Percentiles rank a stretch among this genome's conserved stretches.
Evolutionary conservation across 2,888 invertebrate species (phyloP).

Genomic region (Synanthedon vespiformis): DNA sequence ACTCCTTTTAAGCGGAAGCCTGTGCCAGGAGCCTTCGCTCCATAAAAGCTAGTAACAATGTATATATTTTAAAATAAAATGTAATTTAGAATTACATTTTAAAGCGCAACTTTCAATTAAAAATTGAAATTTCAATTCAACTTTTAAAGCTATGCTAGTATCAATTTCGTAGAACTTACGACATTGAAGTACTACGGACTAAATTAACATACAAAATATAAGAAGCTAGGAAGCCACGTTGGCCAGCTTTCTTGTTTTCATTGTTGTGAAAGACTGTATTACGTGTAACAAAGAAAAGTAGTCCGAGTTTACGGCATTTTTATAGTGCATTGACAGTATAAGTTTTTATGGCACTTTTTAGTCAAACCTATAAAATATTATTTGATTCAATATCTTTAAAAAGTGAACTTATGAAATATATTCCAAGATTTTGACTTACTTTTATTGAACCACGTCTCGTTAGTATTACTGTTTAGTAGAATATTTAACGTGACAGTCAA

Average conservation of each 20-base stretch:
- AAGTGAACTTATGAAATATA: conserved; percentile 5
- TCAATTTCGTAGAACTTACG: conserved; percentile 3
- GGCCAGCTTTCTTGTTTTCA: conserved; percentile 18
- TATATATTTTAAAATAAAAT: too few relatives aligned
- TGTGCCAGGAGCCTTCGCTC: too few relatives aligned
- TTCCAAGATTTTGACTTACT: too few relatives aligned
- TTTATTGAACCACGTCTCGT: too few relatives aligned
- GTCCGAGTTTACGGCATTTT: conserved; percentile 20
- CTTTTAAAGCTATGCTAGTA: neutral
- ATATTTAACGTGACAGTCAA: too few relatives aligned
- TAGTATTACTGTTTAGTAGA: too few relatives aligned
- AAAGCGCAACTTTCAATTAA: neutral
- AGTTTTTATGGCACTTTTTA: conserved; percentile 42
- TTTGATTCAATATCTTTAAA: conserved; percentile 24
- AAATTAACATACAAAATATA: conserved; percentile 16
- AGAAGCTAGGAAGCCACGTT: conserved; percentile 8
- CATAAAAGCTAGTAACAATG: too few relatives aligned
- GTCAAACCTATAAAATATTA: conserved; percentile 29
- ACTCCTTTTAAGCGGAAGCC: too few relatives aligned
- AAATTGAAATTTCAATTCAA: too few relatives aligned
- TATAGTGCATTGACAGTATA: conserved; percentile 28
- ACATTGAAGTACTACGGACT: conserved; percentile 5
- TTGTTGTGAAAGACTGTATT: conserved; percentile 25
- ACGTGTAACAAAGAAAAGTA: conserved; percentile 28
- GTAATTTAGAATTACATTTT: neutral